Conservation (phyloP, 2,797 vertebrate genomes). For the Tapirus indicus region DNA sequence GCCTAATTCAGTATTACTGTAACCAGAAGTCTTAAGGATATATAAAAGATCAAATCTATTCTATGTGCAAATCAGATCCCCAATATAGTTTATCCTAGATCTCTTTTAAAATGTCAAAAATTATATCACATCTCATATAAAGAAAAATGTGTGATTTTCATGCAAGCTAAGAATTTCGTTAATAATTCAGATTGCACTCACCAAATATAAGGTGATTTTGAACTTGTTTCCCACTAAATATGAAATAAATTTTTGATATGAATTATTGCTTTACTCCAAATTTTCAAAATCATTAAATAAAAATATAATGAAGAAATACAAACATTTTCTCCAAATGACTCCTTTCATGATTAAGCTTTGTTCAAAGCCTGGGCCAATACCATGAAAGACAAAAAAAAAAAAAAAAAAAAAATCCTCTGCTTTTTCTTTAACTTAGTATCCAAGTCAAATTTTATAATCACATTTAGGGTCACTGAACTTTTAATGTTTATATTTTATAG, state of each 20-base stretch:
- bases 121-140: background rate
- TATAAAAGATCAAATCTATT: conserved; percentile 10
- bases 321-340: background rate
- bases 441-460: conserved; percentile 53
- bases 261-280: conserved; percentile 18
- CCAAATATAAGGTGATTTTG: conserved; percentile 41
- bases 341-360: conserved; percentile 16
- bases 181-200: conserved; percentile 39
- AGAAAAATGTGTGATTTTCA: conserved; percentile 61
- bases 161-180: conserved; percentile 31
- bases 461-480: background rate
- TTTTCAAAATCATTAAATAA: conserved; percentile 29
- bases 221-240: conserved; percentile 24
- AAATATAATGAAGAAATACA: conserved; percentile 31
- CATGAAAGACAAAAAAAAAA: background rate
- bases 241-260: conserved; percentile 21
- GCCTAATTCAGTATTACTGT: conserved; percentile 1
- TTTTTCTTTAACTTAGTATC: conserved; percentile 49
- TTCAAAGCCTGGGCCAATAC: background rate
- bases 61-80: background rate
- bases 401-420: background rate
- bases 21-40: conserved; percentile 39
- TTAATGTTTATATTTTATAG: conserved; percentile 44
- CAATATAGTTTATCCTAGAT: background rate
- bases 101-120: conserved; percentile 59